These are phyloP conservation scores for Drosophila pruinosa DNA, from an alignment of 1,140 invertebrate genomes.

Conservation along the genomic window DNA sequence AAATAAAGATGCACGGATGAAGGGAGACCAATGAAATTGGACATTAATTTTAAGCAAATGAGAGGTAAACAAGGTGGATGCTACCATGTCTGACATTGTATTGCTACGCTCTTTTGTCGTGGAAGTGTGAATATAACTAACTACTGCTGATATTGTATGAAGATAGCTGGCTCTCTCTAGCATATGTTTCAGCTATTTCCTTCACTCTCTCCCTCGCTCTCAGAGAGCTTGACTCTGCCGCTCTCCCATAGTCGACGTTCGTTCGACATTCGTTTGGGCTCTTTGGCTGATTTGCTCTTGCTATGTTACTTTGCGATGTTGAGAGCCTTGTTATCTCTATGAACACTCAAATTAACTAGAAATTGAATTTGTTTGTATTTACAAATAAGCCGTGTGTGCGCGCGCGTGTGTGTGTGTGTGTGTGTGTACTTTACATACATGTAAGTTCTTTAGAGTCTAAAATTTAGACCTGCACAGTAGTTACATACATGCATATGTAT, in stretches of 20 bases:
- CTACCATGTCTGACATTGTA: conserved; percentile 10
- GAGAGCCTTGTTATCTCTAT: conserved; percentile 74
- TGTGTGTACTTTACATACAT: background rate
- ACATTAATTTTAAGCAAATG: conserved; percentile 22
- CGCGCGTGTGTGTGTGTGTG: background rate
- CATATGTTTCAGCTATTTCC: background rate
- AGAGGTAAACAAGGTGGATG: conserved; percentile 16
- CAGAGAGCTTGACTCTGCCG: background rate
- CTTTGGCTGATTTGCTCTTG: conserved; percentile 33
- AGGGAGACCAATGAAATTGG: conserved; percentile 22
- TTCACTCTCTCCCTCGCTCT: background rate
- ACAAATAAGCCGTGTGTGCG: conserved; percentile 15
- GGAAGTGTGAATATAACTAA: background rate
- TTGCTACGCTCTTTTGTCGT: conserved; percentile 16
- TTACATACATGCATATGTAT: background rate
- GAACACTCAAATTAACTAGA: conserved; percentile 66
- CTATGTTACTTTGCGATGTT: conserved; percentile 41
- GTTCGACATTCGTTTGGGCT: conserved; percentile 19
- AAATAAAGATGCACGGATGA: background rate
- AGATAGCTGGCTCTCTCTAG: background rate
- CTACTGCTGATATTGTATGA: background rate
- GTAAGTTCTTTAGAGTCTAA: conserved; percentile 2
- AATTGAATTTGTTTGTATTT: conserved; percentile 65
- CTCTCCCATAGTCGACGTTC: conserved; percentile 7
- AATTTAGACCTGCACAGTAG: background rate